Base-by-base conservation (phyloP, 2,113 vertebrate genomes). In the Holacanthus passer region DNA sequence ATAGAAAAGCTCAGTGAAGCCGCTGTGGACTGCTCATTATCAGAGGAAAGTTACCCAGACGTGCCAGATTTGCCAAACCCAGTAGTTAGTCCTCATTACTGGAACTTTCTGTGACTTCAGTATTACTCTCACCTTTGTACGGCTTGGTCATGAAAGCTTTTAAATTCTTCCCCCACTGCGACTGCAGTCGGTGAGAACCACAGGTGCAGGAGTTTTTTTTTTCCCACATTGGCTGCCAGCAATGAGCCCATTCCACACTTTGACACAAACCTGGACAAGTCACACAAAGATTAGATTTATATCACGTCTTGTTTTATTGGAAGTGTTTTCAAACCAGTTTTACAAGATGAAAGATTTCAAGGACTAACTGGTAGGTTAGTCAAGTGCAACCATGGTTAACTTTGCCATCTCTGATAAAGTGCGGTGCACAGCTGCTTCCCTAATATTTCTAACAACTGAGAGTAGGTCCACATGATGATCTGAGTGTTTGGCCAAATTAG, bases 191-290 rank as follows among this genome's bases (percentile, higher is more conserved):
- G 41, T 31, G 39, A n/a, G 31, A 82, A 69, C 24, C 20, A 27
- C 24, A 68, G 24, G 11, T 17, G 29, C 7, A 56, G 45, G 16
- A 8, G 8, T 50, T 31, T 16, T 48, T 58, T 52, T 45, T 29
- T 41, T 37, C 10, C 35, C 9, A 22, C 39, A 8, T 39, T 24
- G 13, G 37, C 22, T 7, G 11, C n/a, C 14, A 3, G 37, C 16
- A 58, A 58, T 19, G 5, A 82, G 16, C 3, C n/a, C 47, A 48
- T 56, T 74, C 8, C 32, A 66, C 17, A 55, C 10, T 76, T 68
- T 6, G 43, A 48, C 10, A 67, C 41, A 67, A 48, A 67, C 27
- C 32, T 67, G n/a, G 39, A 64, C 12, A 50, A 32, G 17, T 12
- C 11, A n/a, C 50, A 7, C 20, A 24, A 12, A 27, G 17, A 29